Conservation (phyloP, 2,113 vertebrate genomes). For the Neolamprologus hecqui region DNA sequence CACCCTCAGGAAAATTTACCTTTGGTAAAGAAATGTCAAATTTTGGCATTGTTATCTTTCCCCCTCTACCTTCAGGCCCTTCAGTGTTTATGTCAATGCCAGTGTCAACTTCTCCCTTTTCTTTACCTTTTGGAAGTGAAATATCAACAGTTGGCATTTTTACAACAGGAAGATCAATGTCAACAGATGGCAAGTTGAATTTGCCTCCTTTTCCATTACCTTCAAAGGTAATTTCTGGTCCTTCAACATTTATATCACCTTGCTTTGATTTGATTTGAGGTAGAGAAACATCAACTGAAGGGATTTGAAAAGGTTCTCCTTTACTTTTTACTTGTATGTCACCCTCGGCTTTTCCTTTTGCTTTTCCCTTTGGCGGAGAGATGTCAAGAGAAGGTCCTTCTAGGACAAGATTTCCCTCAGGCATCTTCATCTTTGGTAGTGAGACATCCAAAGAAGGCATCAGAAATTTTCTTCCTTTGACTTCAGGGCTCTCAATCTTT, state of each 20-base stretch:
- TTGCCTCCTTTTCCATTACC: background rate
- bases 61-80: background rate
- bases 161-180: conserved; percentile 17
- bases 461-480: conserved; percentile 28
- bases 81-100: background rate
- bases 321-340: conserved; percentile 16
- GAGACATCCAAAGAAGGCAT: conserved; percentile 59
- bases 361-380: conserved; percentile 12
- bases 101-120: conserved; percentile 15
- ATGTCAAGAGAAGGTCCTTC: conserved; percentile 23
- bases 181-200: conserved; percentile 23
- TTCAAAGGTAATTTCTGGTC: conserved; percentile 8
- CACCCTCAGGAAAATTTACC: background rate
- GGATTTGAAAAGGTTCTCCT: conserved; percentile 27
- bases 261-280: conserved; percentile 23
- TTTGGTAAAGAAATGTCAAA: conserved; percentile 13
- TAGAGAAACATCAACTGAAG: conserved; percentile 35
- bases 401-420: conserved; percentile 13
- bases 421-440: conserved; percentile 40
- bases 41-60: conserved; percentile 20
- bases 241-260: background rate
- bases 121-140: conserved; percentile 30
- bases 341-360: background rate
- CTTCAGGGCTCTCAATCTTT: background rate
- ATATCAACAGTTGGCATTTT: conserved; percentile 26